These are phyloP conservation scores for Homarus americanus DNA, from an alignment of 1,140 invertebrate species.

Conservation along the genomic window DNA sequence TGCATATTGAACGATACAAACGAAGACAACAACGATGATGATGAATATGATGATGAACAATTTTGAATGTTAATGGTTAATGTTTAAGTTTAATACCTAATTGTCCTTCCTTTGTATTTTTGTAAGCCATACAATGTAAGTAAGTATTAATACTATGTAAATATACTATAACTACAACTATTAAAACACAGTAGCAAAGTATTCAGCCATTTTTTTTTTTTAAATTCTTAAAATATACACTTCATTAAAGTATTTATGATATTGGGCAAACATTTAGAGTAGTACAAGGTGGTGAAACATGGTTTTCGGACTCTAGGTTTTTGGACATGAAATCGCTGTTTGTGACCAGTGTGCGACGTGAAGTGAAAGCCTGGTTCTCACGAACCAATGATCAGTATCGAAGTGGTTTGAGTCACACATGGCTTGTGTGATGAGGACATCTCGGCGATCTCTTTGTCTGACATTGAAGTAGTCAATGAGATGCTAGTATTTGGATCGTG, in stretches of 20 bases:
- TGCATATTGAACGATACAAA: too few species aligned
- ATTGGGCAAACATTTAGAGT: background rate
- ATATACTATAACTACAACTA: background rate
- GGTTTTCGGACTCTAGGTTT: background rate
- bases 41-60: too few species aligned
- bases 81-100: background rate
- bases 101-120: background rate
- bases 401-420: too few species aligned
- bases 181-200: background rate
- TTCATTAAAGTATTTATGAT: background rate
- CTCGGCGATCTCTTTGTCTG: too few species aligned
- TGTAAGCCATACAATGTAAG: background rate
- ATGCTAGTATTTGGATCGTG: too few species aligned
- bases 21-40: too few species aligned
- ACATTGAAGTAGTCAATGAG: too few species aligned
- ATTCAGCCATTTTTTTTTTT: background rate
- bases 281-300: background rate
- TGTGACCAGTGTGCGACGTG: background rate
- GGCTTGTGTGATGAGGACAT: too few species aligned
- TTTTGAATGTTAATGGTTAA: background rate
- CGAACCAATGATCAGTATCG: too few species aligned
- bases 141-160: background rate
- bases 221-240: too few species aligned
- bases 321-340: background rate
- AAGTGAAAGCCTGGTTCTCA: background rate